A percentile compares a stretch with the other conserved stretches of the same genome.
phyloP scores from a whole-genome alignment of 1,140 invertebrate genomes.

The Oedothorax gibbosus region DNA sequence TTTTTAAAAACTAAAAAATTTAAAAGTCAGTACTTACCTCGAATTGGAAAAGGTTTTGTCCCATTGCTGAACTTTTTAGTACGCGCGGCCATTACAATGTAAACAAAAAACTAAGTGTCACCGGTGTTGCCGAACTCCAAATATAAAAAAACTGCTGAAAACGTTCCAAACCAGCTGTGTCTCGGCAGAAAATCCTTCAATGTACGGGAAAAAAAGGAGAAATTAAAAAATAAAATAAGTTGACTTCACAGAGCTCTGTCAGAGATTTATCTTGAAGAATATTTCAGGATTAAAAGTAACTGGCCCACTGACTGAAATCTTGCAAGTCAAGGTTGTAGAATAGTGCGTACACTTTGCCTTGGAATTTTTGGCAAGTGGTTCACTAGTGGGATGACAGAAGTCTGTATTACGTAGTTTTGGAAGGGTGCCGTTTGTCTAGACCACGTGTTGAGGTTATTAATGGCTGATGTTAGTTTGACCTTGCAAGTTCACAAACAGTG shows the following conservation, averaged over 20 bases:
- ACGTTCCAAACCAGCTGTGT: not conserved
- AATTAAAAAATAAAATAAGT: not conserved
- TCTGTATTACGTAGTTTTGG: slow-evolving; percentile 31
- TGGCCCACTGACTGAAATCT: not conserved
- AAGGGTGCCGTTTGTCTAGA: not conserved
- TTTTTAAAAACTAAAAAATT: not conserved
- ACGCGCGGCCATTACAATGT: slow-evolving; percentile 33
- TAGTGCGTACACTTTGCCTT: slow-evolving; percentile 42
- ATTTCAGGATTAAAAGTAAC: slow-evolving; percentile 8
- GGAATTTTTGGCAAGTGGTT: slow-evolving; percentile 46
- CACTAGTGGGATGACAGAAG: slow-evolving; percentile 11
- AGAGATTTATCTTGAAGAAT: not conserved
- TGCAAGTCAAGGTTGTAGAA: slow-evolving; percentile 27
- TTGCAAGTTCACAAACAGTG: not conserved
- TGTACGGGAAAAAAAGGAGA: not conserved
- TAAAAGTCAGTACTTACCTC: slow-evolving; percentile 53
- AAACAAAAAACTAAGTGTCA: slow-evolving; percentile 11
- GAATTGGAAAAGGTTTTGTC: slow-evolving; percentile 63
- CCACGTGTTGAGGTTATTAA: slow-evolving; percentile 19
- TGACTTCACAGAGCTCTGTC: not conserved
- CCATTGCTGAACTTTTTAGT: slow-evolving; percentile 58
- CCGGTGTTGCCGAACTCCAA: slow-evolving; percentile 37
- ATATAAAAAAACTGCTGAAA: not conserved
- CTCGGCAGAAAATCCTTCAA: not conserved
- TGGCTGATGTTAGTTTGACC: not conserved